These are phyloP conservation scores for Spicauda simplicius DNA, from an alignment of 2,888 invertebrate genomes.

Conservation along the genomic window DNA sequence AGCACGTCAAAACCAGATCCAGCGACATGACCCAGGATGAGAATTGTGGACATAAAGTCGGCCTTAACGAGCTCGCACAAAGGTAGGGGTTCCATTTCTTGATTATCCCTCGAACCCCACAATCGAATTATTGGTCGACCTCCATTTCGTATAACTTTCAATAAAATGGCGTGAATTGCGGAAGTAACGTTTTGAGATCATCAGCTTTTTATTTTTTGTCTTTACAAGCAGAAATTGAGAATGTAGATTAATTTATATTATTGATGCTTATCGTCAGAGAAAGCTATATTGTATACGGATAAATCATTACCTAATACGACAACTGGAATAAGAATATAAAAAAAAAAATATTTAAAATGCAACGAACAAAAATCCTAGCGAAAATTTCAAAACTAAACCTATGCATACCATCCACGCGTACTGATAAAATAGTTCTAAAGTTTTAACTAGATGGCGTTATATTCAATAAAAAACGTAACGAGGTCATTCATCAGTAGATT, in stretches of 20 bases:
- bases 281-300: too few relatives aligned
- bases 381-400: too few relatives aligned
- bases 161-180: slow-evolving; percentile 10
- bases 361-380: too few relatives aligned
- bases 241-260: not conserved
- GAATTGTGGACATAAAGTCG: slow-evolving; percentile 26
- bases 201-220: not conserved
- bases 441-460: too few relatives aligned
- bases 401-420: too few relatives aligned
- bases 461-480: too few relatives aligned
- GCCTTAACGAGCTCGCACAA: slow-evolving; percentile 30
- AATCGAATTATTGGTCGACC: slow-evolving; percentile 30
- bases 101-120: slow-evolving; percentile 37
- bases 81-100: slow-evolving; percentile 37
- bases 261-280: too few relatives aligned
- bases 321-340: too few relatives aligned
- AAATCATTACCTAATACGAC: too few relatives aligned
- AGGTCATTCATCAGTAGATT: too few relatives aligned
- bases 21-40: slow-evolving; percentile 18
- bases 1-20: slow-evolving; percentile 15
- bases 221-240: not conserved
- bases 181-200: not conserved
- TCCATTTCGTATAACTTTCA: slow-evolving; percentile 26
- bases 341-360: too few relatives aligned
- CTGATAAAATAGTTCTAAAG: too few relatives aligned